Evolutionary conservation across 2,113 vertebrate genomes (phyloP), one percentile per base, ranked within the genome.

Genomic region (Mionectes macconnelli): DNA sequence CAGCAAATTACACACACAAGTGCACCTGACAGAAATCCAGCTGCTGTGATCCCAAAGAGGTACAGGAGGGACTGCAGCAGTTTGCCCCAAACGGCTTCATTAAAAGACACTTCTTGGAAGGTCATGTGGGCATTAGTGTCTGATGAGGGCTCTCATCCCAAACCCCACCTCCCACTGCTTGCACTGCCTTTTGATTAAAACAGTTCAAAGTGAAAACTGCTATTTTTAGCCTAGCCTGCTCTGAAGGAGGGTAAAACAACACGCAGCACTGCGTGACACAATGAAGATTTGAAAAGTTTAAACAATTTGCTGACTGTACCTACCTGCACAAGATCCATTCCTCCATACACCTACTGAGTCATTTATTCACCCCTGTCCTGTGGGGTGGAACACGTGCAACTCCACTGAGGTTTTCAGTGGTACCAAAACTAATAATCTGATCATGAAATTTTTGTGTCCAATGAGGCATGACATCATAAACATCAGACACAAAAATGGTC

Each of bases 181-280:
- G 47, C 0, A 0, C 53, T 73, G 80, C 24, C 56, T 88, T 88
- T 76, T 78, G 23, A 31, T 73, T 74, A 17, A 33, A 79, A 70
- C 11, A n/a, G 45, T 68, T 74, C 39, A 66, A 82, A 70, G 37
- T 35, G 35, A 90, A 91, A 90, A 73, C 9, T 37, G 23, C 37
- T 73, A 31, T 28, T 79, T 73, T 87, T 74, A 81, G 28, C 37
- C 18, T 66, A 63, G 55, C 42, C 45, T 86, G 0, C 77, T 94
- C 53, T 24, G n/a, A n/a, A 67, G 47, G 37, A 74, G 44, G 35
- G 37, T 42, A 49, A 47, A 56, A 69, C 22, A 25, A 87, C 4
- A 25, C 0, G 0, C 42, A 57, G 16, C 56, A 23, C 22, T 44
- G 39, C 0, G 0, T 40, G 35, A 69, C 66, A 10, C 7, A 24